phyloP scores from a whole-genome alignment of 2,888 invertebrate genomes.

The Spodoptera picta region DNA sequence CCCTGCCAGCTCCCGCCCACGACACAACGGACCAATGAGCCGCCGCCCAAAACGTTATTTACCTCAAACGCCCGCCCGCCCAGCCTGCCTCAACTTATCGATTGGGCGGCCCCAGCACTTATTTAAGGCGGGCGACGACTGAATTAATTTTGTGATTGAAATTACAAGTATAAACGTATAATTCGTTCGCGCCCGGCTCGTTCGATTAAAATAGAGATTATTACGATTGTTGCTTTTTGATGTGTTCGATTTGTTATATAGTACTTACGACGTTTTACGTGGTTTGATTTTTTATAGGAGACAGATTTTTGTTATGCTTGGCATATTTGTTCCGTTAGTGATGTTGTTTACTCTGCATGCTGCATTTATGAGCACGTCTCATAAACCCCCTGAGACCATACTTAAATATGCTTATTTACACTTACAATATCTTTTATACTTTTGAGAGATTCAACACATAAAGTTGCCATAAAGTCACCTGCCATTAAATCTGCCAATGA shows the following conservation, averaged over 20 bases:
- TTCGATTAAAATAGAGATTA: conserved; percentile 77
- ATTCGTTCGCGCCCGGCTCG: conserved; percentile 75
- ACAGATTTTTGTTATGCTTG: conserved; percentile 28
- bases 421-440: no score
- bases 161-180: conserved; percentile 81
- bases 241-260: conserved; percentile 53
- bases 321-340: not conserved
- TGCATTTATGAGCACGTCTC: no score
- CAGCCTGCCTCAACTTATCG: conserved; percentile 79
- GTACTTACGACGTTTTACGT: conserved; percentile 7
- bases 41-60: conserved; percentile 80
- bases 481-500: no score
- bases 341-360: not conserved
- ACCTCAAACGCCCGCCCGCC: conserved; percentile 81
- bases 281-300: conserved; percentile 32
- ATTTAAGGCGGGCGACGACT: conserved; percentile 82
- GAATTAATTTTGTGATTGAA: conserved; percentile 88
- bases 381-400: no score
- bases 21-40: conserved; percentile 65
- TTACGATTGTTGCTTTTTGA: conserved; percentile 60
- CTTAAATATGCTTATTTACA: no score
- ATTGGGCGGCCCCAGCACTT: conserved; percentile 82
- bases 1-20: conserved; percentile 65
- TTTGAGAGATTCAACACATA: no score
- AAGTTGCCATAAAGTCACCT: no score